phyloP scores from a whole-genome alignment of 2,888 invertebrate species.

The Drosophila testacea region DNA sequence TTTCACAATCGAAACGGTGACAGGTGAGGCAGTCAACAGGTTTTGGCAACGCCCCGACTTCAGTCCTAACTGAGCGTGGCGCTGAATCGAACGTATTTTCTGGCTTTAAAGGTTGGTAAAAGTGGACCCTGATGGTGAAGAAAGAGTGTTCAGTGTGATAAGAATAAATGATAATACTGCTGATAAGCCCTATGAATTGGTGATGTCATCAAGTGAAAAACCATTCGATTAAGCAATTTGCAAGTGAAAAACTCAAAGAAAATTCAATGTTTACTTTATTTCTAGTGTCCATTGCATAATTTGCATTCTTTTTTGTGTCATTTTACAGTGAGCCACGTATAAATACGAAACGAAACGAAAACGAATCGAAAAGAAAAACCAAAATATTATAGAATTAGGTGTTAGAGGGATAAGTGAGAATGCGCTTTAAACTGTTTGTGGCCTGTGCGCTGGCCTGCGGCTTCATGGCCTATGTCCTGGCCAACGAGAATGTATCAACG shows the following conservation, averaged over 20 bases:
- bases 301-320: slow-evolving; percentile 33
- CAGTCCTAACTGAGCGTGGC: slow-evolving; percentile 78
- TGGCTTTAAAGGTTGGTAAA: slow-evolving; percentile 56
- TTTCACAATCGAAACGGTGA: slow-evolving; percentile 73
- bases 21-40: slow-evolving; percentile 55
- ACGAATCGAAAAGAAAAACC: slow-evolving; percentile 39
- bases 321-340: slow-evolving; percentile 60
- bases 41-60: slow-evolving; percentile 74
- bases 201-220: slow-evolving; percentile 79
- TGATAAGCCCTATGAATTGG: slow-evolving; percentile 66
- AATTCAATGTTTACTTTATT: slow-evolving; percentile 6
- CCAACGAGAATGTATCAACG: slow-evolving; percentile 77
- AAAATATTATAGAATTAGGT: slow-evolving; percentile 10
- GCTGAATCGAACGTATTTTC: slow-evolving; percentile 79
- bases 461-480: slow-evolving; percentile 71
- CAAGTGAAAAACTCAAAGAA: slow-evolving; percentile 22
- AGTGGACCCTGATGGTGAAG: slow-evolving; percentile 22
- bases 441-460: slow-evolving; percentile 76
- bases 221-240: slow-evolving; percentile 8
- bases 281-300: slow-evolving; percentile 29
- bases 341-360: slow-evolving; percentile 45
- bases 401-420: slow-evolving; percentile 45
- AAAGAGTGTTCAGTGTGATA: slow-evolving; percentile 53
- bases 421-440: slow-evolving; percentile 81
- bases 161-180: slow-evolving; percentile 21